Evolutionary conservation across 2,797 vertebrate genomes (phyloP).

Genomic region (Hypotaenidia philippensis): DNA sequence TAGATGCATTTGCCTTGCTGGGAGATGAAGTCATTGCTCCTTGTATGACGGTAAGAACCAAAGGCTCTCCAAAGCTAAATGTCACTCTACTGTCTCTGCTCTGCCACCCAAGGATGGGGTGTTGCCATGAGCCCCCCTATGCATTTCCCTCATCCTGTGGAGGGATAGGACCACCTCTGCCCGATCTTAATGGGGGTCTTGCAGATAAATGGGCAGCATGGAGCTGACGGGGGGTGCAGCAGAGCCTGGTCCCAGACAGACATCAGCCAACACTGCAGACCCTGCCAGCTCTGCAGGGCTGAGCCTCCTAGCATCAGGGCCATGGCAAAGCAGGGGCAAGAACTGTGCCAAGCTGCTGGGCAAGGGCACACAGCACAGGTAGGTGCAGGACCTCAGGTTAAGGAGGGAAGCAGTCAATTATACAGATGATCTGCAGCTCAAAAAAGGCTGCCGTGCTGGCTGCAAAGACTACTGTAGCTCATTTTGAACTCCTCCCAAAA

Average conservation of each 20-base stretch:
- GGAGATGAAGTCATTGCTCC: background rate
- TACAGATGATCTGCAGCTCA: background rate
- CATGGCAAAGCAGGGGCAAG: background rate
- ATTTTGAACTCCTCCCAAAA: background rate
- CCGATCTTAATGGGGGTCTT: rapidly evolving
- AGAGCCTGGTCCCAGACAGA: background rate
- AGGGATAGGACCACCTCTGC: background rate
- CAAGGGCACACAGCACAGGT: background rate
- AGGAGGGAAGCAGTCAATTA: background rate
- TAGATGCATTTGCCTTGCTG: background rate
- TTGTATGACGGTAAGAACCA: background rate
- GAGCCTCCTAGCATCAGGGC: background rate
- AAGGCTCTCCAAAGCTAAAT: background rate
- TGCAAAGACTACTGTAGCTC: background rate
- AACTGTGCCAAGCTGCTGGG: background rate
- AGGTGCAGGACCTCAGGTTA: background rate
- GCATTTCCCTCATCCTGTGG: background rate
- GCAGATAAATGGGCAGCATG: rapidly evolving
- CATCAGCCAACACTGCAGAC: background rate
- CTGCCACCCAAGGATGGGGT: background rate
- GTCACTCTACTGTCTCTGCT: background rate
- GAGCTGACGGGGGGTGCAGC: background rate
- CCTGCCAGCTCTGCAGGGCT: background rate
- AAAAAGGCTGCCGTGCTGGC: background rate
- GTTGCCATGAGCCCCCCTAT: rapidly evolving